Evolutionary conservation across 2,797 vertebrate genomes (phyloP), one percentile per base, ranked within the genome.

Genomic region (Tapera naevia): DNA sequence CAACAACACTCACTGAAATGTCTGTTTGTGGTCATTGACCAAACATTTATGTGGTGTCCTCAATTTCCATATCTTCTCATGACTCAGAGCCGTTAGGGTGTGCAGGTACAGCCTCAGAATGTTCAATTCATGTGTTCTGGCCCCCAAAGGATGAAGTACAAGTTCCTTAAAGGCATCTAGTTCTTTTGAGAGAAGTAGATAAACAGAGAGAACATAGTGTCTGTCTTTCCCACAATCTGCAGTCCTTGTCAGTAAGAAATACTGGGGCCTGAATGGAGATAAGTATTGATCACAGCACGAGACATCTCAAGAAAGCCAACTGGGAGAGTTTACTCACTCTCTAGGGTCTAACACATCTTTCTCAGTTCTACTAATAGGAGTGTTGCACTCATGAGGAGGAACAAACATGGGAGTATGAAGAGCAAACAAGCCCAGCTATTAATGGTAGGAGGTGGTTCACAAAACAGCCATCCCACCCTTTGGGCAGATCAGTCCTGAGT

Each of bases 391-490:
- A 72, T 0, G 1, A 37, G 51, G 46, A n/a, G 48, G 64, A 62
- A 51, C n/a, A n/a, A n/a, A n/a, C n/a, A n/a, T n/a, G n/a, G n/a
- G n/a, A n/a, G n/a, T n/a, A n/a, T n/a, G 71, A 41, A 89, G 56
- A 17, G n/a, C 30, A 82, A n/a, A 73, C 46, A 54, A 1, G 0
- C 15, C 3, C 1, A 1, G 24, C 13, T 87, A 1, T 15, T n/a
- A 45, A 15, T 10, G 9, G 9, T 5, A 88, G 10, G 45, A 53
- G 2, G 13, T 27, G 8, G 5, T 89, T 71, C 17, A 46, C 72
- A 27, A 71, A 89, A 51, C 43, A 71, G 1, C 17, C 3, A 3
- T 3, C 13, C 43, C 15, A 39, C 0, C 13, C 66, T 51, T 56
- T 14, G 41, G 9, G 10, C 0, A 0, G 11, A 28, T 80, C 27